Percentiles rank a stretch among this genome's conserved stretches.
phyloP scores from a whole-genome alignment of 2,113 vertebrate genomes.

The Gallinago undulata region DNA sequence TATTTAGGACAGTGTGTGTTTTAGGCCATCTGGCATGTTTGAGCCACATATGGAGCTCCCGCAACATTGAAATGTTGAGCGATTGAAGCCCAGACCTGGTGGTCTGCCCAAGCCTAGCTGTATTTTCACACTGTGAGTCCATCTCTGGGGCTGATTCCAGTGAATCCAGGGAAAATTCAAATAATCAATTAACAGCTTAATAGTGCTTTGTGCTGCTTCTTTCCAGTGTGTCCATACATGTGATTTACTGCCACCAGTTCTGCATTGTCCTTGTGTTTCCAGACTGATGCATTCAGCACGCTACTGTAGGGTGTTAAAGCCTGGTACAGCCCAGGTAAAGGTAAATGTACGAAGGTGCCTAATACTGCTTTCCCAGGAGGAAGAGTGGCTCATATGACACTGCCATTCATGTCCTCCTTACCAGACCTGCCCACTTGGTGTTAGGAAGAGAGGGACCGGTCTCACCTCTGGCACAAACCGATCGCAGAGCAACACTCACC shows the following conservation, averaged over 20 bases:
- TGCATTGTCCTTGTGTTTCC: background rate
- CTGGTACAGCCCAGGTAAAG: background rate
- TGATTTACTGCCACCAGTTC: background rate
- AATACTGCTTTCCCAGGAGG: background rate
- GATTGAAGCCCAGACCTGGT: background rate
- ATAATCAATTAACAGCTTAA: background rate
- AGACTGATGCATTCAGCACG: background rate
- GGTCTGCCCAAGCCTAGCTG: background rate
- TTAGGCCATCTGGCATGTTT: conserved; percentile 38
- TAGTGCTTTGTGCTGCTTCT: background rate
- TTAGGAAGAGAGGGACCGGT: background rate
- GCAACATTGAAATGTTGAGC: background rate
- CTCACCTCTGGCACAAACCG: background rate
- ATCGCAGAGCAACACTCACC: background rate
- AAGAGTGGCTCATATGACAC: background rate
- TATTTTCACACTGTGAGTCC: background rate
- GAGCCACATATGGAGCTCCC: conserved; percentile 23
- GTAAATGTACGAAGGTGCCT: background rate
- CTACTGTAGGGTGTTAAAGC: accelerated
- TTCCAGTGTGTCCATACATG: background rate
- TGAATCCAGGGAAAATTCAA: background rate
- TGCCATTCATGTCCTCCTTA: background rate
- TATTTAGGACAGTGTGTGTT: conserved; percentile 15
- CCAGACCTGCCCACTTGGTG: accelerated
- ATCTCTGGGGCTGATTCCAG: background rate